Evolutionary conservation across 2,797 vertebrate genomes (phyloP).

Genomic region (Manis javanica): DNA sequence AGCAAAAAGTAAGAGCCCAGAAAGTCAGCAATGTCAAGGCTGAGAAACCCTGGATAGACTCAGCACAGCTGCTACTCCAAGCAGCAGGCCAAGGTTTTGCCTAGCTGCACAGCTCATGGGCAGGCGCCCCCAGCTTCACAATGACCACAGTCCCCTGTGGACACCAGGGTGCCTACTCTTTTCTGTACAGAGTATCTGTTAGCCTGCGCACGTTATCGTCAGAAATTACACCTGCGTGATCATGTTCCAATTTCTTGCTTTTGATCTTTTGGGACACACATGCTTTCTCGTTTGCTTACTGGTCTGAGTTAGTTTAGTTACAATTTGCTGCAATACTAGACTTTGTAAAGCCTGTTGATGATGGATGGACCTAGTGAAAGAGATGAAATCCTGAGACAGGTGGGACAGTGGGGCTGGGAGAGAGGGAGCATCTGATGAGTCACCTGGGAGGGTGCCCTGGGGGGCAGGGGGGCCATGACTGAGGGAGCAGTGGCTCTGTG

Average conservation of each 20-base stretch:
- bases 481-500: not conserved
- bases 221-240: not conserved
- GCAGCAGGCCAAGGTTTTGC: not conserved
- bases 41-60: not conserved
- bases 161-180: rapidly evolving
- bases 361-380: not conserved
- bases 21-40: not conserved
- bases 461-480: not conserved
- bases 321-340: not conserved
- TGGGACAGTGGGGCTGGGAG: not conserved
- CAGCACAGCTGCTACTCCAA: rapidly evolving
- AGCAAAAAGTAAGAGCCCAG: not conserved
- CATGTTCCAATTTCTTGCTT: not conserved
- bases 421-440: not conserved
- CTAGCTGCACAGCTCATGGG: not conserved
- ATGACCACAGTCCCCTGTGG: not conserved
- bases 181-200: rapidly evolving
- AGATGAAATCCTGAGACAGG: not conserved
- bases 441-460: not conserved
- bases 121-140: rapidly evolving
- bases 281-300: not conserved
- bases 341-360: not conserved
- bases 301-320: not conserved
- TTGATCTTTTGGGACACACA: not conserved
- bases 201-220: not conserved